Conservation (phyloP, 1,140 invertebrate species). For the Apis florea region DNA sequence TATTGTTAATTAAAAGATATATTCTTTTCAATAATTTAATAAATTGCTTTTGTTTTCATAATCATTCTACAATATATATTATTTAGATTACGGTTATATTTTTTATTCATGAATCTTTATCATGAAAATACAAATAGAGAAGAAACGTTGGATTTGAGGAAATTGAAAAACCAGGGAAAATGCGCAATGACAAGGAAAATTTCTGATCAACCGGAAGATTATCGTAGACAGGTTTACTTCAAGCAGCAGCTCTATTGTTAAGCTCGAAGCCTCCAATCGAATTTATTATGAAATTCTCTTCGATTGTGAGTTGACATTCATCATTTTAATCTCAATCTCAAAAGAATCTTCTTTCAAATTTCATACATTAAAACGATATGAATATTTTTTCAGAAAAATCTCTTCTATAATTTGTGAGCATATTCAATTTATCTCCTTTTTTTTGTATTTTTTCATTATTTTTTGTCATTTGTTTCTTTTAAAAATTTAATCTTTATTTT, state of each 20-base stretch:
- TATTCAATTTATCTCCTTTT: not conserved
- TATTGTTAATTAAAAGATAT: too few relatives aligned
- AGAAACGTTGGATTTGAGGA: too few relatives aligned
- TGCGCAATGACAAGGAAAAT: not conserved
- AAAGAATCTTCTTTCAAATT: not conserved
- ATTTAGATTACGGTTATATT: too few relatives aligned
- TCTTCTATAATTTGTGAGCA: not conserved
- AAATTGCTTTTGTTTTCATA: not conserved
- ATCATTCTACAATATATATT: not conserved
- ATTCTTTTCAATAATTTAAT: too few relatives aligned
- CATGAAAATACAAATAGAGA: not conserved
- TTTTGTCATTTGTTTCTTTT: not conserved
- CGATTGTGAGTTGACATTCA: slow-evolving; percentile 20
- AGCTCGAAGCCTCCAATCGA: not conserved
- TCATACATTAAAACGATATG: too few relatives aligned
- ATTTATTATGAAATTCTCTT: slow-evolving; percentile 40
- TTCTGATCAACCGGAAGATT: not conserved
- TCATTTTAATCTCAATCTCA: slow-evolving; percentile 7
- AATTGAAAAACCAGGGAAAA: not conserved
- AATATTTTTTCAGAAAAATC: not conserved
- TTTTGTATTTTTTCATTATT: not conserved
- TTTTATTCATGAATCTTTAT: not conserved
- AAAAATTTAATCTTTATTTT: not conserved
- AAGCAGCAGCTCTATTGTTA: slow-evolving; percentile 27
- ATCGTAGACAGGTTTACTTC: not conserved